Percentiles rank a stretch among this genome's conserved stretches.
Conservation (phyloP, 2,797 vertebrate species). For the Ctenopoma kingsleyae region DNA sequence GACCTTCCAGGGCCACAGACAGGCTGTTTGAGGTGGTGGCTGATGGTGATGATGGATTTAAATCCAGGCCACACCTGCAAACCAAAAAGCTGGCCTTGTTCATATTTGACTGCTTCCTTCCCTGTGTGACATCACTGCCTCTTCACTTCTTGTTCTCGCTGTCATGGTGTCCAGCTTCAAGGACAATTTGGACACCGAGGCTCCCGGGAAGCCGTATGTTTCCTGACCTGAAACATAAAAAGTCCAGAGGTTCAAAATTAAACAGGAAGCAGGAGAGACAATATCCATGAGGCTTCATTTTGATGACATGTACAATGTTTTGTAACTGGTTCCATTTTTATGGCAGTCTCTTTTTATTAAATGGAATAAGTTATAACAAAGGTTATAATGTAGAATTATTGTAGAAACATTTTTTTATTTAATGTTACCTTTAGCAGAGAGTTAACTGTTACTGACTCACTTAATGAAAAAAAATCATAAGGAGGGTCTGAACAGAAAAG, state of each 20-base stretch:
- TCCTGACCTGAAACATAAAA: conserved; percentile 67
- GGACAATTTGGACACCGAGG: conserved; percentile 59
- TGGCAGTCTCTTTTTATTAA: background rate
- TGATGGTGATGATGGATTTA: conserved; percentile 74
- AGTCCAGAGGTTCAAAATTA: background rate
- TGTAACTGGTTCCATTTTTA: background rate
- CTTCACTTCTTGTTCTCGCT: conserved; percentile 56
- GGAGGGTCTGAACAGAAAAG: background rate
- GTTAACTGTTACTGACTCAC: background rate
- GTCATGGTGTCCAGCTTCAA: conserved; percentile 29
- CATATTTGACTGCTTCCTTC: conserved; percentile 56
- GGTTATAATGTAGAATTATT: too few relatives aligned
- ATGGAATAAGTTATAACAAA: background rate
- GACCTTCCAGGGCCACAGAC: conserved; percentile 7
- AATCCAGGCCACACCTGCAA: conserved; percentile 64
- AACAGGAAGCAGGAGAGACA: conserved; percentile 21
- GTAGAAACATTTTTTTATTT: background rate
- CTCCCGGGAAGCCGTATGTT: conserved; percentile 75
- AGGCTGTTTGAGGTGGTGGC: conserved; percentile 26
- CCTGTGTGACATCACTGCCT: conserved; percentile 36
- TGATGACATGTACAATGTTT: background rate
- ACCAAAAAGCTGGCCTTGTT: conserved; percentile 39
- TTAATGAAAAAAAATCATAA: background rate
- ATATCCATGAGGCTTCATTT: background rate
- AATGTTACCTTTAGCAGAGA: background rate